Percentiles rank a stretch among this genome's conserved stretches.
phyloP scores from a whole-genome alignment of 2,888 invertebrate genomes.

The Girardia tigrina region DNA sequence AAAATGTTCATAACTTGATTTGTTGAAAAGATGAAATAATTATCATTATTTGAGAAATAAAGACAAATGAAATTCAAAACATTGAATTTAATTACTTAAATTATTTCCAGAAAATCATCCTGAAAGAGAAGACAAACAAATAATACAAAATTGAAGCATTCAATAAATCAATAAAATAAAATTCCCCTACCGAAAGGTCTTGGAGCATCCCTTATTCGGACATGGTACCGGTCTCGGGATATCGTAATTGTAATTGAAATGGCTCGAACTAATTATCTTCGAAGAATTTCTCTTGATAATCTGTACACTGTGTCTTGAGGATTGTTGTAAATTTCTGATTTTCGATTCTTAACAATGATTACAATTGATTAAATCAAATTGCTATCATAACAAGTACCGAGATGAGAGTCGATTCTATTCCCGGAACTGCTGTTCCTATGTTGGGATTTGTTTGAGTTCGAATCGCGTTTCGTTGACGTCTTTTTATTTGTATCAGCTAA shows the following conservation, averaged over 20 bases:
- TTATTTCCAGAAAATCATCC: no score
- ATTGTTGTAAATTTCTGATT: neutral
- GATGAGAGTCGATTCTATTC: neutral
- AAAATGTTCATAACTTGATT: no score
- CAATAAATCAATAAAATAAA: neutral
- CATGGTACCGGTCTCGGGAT: neutral
- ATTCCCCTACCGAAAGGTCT: constrained; percentile 14
- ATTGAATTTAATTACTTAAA: no score
- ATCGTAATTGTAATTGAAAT: neutral
- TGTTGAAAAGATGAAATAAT: no score
- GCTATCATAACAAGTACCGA: neutral
- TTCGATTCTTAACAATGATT: neutral
- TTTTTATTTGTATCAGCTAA: neutral
- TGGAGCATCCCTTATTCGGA: neutral
- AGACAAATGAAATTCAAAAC: no score
- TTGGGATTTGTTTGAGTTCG: neutral
- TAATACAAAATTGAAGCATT: no score
- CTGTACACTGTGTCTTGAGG: neutral
- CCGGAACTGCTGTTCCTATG: neutral
- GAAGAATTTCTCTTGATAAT: neutral
- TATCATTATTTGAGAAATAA: no score
- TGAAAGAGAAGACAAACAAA: no score
- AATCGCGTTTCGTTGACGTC: neutral
- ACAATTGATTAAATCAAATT: neutral
- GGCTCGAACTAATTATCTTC: neutral